Evolutionary conservation across 2,888 invertebrate species (phyloP).

Genomic region (Drosophila diplacantha): DNA sequence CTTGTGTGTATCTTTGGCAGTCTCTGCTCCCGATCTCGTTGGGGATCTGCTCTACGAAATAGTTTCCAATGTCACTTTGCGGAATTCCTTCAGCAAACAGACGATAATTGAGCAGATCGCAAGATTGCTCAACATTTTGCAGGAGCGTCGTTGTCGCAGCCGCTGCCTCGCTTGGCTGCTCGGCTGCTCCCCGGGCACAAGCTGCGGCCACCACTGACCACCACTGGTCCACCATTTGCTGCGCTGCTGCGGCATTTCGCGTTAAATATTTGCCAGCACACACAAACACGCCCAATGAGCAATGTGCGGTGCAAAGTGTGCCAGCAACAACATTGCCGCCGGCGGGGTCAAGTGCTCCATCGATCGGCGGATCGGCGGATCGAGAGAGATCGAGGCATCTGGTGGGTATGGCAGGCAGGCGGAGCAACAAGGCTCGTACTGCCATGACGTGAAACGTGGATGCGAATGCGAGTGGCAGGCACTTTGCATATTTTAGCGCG

Average conservation of each 20-base stretch:
- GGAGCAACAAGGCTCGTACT: slow-evolving; percentile 31
- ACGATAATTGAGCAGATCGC: slow-evolving; percentile 33
- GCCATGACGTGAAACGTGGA: slow-evolving; percentile 51
- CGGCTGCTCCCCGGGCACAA: slow-evolving; percentile 4
- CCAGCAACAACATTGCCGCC: slow-evolving; percentile 48
- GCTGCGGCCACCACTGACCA: slow-evolving; percentile 18
- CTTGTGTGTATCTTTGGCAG: neutral
- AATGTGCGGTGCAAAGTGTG: slow-evolving; percentile 63
- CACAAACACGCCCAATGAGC: slow-evolving; percentile 66
- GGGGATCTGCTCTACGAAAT: slow-evolving; percentile 4
- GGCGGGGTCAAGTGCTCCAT: slow-evolving; percentile 66
- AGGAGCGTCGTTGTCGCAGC: slow-evolving; percentile 48
- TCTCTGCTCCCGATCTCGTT: slow-evolving; percentile 9
- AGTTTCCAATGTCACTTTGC: slow-evolving; percentile 23
- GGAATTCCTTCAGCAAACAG: slow-evolving; percentile 44
- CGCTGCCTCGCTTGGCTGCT: slow-evolving; percentile 13
- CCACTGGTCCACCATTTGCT: slow-evolving; percentile 33
- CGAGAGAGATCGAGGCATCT: slow-evolving; percentile 1
- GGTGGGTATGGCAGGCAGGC: slow-evolving; percentile 2
- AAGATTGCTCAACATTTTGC: slow-evolving; percentile 48
- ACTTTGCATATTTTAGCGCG: slow-evolving; percentile 70
- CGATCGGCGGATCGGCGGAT: slow-evolving; percentile 17
- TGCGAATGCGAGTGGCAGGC: slow-evolving; percentile 56
- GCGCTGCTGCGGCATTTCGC: slow-evolving; percentile 57
- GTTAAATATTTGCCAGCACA: slow-evolving; percentile 65